Percentiles rank a stretch among this genome's conserved stretches.
These are phyloP conservation scores for Carapus acus DNA, from an alignment of 2,797 vertebrate genomes.

Conservation along the genomic window DNA sequence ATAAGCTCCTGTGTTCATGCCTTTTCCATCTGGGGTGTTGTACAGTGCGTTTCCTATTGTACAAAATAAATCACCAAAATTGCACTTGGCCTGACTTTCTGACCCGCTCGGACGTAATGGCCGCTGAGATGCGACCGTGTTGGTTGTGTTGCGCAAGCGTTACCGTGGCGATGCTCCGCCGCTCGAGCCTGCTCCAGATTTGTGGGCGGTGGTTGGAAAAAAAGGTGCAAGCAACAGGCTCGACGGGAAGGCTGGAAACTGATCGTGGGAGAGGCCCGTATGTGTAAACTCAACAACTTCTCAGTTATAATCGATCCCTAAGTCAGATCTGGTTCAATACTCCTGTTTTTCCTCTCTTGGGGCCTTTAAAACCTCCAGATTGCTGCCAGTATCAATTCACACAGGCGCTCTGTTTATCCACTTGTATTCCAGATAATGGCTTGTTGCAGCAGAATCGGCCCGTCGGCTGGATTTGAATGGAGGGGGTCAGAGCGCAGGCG, in stretches of 20 bases:
- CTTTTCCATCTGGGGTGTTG: slow-evolving; percentile 62
- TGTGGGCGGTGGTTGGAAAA: no score
- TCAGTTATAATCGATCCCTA: no score
- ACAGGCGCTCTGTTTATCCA: slow-evolving; percentile 13
- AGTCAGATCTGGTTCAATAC: no score
- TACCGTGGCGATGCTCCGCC: slow-evolving; percentile 15
- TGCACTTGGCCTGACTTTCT: slow-evolving; percentile 42
- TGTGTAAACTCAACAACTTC: no score
- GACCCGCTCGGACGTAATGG: no score
- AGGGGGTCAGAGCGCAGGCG: slow-evolving; percentile 25
- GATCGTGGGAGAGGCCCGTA: no score
- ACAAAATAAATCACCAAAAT: slow-evolving; percentile 78
- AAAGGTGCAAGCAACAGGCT: no score
- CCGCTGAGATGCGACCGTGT: no score
- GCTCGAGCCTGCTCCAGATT: slow-evolving; percentile 14
- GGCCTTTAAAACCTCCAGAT: no score
- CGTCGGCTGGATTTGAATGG: background rate
- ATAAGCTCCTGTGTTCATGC: slow-evolving; percentile 53
- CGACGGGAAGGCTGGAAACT: no score
- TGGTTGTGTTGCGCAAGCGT: no score
- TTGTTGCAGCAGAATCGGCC: slow-evolving; percentile 15
- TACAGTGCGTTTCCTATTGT: slow-evolving; percentile 70
- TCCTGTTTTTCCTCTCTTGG: no score
- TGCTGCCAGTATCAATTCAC: slow-evolving; percentile 5
- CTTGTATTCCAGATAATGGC: slow-evolving; percentile 7